Percentiles rank a stretch among this genome's conserved stretches.
phyloP scores from a whole-genome alignment of 2,888 invertebrate species.

The Lacanobia wlatinum region DNA sequence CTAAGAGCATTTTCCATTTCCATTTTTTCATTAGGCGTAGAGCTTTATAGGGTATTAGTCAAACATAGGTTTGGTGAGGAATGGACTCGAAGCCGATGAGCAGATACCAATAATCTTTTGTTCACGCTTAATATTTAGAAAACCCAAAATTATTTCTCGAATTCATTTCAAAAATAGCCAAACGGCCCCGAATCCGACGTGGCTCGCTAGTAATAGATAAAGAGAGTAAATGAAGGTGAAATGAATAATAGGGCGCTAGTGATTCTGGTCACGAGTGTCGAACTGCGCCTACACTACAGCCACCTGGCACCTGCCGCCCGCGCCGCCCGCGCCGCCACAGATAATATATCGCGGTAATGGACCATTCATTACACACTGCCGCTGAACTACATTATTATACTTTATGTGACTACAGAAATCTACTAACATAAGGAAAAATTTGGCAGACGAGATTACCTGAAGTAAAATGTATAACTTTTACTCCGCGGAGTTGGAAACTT shows the following conservation, averaged over 20 bases:
- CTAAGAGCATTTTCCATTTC: slow-evolving; percentile 2
- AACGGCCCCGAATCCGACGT: slow-evolving; percentile 1
- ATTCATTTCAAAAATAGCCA: background rate
- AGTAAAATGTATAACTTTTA: slow-evolving; percentile 9
- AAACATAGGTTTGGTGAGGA: background rate
- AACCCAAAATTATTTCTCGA: background rate
- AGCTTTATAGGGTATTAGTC: background rate
- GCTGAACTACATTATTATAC: slow-evolving; percentile 18
- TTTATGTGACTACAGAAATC: slow-evolving; percentile 3
- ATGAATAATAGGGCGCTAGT: slow-evolving; percentile 62
- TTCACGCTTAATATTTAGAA: too few relatives aligned
- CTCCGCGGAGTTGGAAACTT: slow-evolving; percentile 8
- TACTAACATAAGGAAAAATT: background rate
- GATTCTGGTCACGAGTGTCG: slow-evolving; percentile 68
- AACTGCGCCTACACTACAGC: slow-evolving; percentile 39
- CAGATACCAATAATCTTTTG: background rate
- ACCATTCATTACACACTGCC: slow-evolving; percentile 61
- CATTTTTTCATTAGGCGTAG: background rate
- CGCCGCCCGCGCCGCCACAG: slow-evolving; percentile 14
- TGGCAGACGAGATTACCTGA: background rate
- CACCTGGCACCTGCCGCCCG: background rate
- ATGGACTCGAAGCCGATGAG: background rate
- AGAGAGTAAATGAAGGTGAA: slow-evolving; percentile 34
- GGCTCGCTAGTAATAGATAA: slow-evolving; percentile 34
- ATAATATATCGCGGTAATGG: slow-evolving; percentile 57